phyloP scores from a whole-genome alignment of 2,797 vertebrate genomes.

The Rhadinocentrus ornatus region DNA sequence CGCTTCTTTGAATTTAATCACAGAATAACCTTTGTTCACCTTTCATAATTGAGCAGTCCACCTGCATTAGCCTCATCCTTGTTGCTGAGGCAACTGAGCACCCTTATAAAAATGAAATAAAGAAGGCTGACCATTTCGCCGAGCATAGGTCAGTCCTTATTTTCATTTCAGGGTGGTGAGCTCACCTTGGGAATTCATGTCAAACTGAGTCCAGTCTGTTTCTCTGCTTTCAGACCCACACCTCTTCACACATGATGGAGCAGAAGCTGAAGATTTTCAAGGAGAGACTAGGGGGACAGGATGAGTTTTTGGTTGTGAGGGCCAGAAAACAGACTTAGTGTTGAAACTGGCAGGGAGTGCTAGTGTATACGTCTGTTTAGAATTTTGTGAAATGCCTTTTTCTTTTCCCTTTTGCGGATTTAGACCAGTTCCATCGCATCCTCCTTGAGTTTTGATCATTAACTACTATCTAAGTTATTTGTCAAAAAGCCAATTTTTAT shows the following conservation, averaged over 20 bases:
- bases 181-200: constrained; percentile 68
- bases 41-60: constrained; percentile 81
- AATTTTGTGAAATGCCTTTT: neutral
- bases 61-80: constrained; percentile 76
- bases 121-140: constrained; percentile 54
- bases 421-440: neutral
- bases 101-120: constrained; percentile 67
- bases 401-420: neutral
- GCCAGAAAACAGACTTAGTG: constrained; percentile 50
- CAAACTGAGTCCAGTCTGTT: constrained; percentile 66
- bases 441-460: no score
- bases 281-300: constrained; percentile 11
- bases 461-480: no score
- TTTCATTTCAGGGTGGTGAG: constrained; percentile 54
- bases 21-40: constrained; percentile 73
- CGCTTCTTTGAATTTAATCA: constrained; percentile 79
- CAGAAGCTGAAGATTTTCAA: constrained; percentile 45
- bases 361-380: neutral
- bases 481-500: no score
- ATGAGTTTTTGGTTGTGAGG: constrained; percentile 41
- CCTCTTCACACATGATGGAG: constrained; percentile 68
- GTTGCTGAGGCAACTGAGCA: constrained; percentile 79
- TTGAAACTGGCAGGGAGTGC: constrained; percentile 11
- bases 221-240: constrained; percentile 50
- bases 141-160: constrained; percentile 68